A percentile compares a stretch with the other conserved stretches of the same genome.
Evolutionary conservation across 2,113 vertebrate species (phyloP).

Genomic region (Rousettus leschenaultii): DNA sequence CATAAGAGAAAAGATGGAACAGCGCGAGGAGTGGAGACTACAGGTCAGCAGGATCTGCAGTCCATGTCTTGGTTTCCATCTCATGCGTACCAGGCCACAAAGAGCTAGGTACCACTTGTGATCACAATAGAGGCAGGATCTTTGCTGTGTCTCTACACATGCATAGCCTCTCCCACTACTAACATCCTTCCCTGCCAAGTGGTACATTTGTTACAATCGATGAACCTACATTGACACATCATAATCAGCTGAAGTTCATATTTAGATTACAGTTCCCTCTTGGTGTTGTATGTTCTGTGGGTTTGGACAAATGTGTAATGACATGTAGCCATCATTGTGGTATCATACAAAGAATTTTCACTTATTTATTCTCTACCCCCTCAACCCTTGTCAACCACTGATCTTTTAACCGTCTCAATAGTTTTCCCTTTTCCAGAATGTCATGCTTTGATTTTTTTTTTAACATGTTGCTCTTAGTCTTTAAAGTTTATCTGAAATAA

Average conservation of each 20-base stretch:
- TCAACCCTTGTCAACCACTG: background rate
- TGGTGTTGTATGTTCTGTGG: background rate
- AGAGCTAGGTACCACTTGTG: background rate
- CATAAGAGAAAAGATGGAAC: background rate
- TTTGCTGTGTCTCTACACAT: background rate
- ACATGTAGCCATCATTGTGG: background rate
- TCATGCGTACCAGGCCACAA: background rate
- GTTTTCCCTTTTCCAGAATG: background rate
- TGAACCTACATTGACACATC: background rate
- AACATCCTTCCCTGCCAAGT: background rate
- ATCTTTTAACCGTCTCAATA: background rate
- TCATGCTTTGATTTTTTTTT: background rate
- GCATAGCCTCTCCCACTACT: background rate
- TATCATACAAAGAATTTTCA: background rate
- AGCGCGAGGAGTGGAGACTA: background rate
- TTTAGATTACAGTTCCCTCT: background rate
- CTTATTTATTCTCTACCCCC: background rate
- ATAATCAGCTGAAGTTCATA: background rate
- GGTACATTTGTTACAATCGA: background rate
- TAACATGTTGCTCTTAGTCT: background rate
- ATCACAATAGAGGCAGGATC: background rate
- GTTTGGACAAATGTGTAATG: background rate
- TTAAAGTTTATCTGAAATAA: conserved; percentile 5
- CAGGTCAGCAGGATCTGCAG: background rate
- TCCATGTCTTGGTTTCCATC: background rate